phyloP scores from a whole-genome alignment of 2,888 invertebrate species.

The Noctua fimbriata region DNA sequence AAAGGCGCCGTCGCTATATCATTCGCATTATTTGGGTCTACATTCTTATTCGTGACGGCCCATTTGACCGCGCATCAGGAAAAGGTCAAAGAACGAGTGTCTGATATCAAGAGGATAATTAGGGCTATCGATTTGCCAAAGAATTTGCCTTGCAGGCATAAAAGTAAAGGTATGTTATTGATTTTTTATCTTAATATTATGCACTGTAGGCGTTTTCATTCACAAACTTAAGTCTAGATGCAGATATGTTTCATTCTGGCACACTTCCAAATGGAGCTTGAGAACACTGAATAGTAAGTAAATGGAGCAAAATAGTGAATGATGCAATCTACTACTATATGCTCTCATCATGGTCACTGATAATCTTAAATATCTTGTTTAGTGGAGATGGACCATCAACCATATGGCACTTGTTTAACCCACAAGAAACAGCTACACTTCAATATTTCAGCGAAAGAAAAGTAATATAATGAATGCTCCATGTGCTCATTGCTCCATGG shows the following conservation, averaged over 20 bases:
- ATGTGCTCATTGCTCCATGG: constrained; percentile 1
- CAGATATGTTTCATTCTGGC: constrained; percentile 32
- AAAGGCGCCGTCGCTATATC: constrained; percentile 98
- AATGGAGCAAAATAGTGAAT: constrained; percentile 21
- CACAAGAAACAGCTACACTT: background rate
- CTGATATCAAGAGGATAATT: constrained; percentile 96
- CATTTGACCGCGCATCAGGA: constrained; percentile 98
- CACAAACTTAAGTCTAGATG: constrained; percentile 14
- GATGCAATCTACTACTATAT: background rate
- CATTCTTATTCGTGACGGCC: constrained; percentile 98
- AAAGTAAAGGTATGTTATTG: constrained; percentile 91
- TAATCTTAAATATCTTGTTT: background rate
- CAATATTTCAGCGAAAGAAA: background rate
- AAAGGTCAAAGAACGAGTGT: constrained; percentile 95
- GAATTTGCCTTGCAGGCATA: constrained; percentile 94
- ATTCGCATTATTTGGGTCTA: constrained; percentile 98
- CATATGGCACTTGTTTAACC: background rate
- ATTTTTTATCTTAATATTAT: background rate
- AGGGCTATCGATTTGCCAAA: constrained; percentile 95
- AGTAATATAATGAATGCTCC: background rate
- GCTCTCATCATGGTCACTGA: background rate
- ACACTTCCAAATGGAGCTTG: constrained; percentile 36
- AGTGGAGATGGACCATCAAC: background rate
- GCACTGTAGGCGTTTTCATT: constrained; percentile 17
- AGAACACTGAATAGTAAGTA: constrained; percentile 17